A percentile compares a stretch with the other conserved stretches of the same genome.
Conservation (phyloP, 1,140 invertebrate species). For the Cydia amplana region DNA sequence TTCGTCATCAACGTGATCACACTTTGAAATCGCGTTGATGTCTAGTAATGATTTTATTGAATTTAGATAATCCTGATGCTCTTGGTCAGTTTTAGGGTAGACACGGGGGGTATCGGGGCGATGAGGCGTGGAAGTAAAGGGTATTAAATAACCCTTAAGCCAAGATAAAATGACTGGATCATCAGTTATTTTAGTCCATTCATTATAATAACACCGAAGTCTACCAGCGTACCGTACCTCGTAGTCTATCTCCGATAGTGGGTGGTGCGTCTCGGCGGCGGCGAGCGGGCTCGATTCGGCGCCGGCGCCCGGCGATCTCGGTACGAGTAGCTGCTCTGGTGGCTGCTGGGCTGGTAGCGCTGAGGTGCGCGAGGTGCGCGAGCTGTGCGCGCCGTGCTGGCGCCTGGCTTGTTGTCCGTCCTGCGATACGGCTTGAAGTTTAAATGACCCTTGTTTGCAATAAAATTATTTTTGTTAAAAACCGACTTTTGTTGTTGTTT, state of each 20-base stretch:
- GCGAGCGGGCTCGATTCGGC: neutral
- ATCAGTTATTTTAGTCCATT: conserved; percentile 18
- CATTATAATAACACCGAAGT: neutral
- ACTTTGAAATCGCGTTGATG: conserved; percentile 21
- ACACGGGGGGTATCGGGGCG: too few relatives aligned
- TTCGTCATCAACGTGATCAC: conserved; percentile 12
- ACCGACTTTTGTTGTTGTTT: neutral
- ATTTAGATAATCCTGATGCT: neutral
- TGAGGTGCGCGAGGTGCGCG: too few relatives aligned
- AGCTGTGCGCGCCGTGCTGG: too few relatives aligned
- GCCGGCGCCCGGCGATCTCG: neutral
- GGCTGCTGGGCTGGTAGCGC: too few relatives aligned
- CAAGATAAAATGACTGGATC: conserved; percentile 12
- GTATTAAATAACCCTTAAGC: conserved; percentile 23
- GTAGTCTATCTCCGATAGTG: neutral
- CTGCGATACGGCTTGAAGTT: neutral
- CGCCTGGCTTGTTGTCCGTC: too few relatives aligned
- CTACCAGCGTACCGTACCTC: conserved; percentile 12
- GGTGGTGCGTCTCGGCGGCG: too few relatives aligned
- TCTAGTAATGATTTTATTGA: neutral
- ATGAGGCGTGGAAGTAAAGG: conserved; percentile 2
- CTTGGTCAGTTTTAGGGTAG: neutral
- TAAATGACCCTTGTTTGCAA: conserved; percentile 14
- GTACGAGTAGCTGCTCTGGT: too few relatives aligned
- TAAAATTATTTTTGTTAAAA: conserved; percentile 19